phyloP scores from a whole-genome alignment of 2,888 invertebrate species.

The Drepana falcataria region DNA sequence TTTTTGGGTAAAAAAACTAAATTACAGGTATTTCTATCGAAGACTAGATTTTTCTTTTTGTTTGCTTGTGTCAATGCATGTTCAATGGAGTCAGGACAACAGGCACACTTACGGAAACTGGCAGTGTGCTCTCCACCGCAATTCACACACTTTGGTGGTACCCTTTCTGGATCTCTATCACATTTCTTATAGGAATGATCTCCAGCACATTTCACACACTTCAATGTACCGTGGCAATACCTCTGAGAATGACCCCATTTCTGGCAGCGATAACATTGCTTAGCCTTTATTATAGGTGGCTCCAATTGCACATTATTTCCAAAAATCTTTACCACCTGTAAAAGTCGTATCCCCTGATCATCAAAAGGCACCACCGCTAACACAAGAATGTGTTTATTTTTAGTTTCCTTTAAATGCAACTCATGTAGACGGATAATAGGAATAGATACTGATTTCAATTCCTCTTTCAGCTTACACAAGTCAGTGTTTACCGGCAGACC shows the following conservation, averaged over 20 bases:
- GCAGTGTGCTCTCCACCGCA: conserved; percentile 49
- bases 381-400: conserved; percentile 29
- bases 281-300: conserved; percentile 34
- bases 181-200: conserved; percentile 50
- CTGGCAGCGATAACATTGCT: conserved; percentile 62
- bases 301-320: conserved; percentile 43
- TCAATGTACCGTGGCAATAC: conserved; percentile 45
- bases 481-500: conserved; percentile 40
- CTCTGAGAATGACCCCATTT: conserved; percentile 60
- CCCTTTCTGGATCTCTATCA: conserved; percentile 19
- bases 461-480: conserved; percentile 31
- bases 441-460: conserved; percentile 35
- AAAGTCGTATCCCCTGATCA: conserved; percentile 32
- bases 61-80: conserved; percentile 15
- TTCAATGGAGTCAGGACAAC: conserved; percentile 25
- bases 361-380: conserved; percentile 43
- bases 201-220: conserved; percentile 61
- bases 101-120: conserved; percentile 39
- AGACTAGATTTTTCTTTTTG: conserved; percentile 3
- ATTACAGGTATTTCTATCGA: too few relatives aligned
- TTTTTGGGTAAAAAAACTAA: neutral
- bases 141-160: conserved; percentile 51
- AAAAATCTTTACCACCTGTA: conserved; percentile 33
- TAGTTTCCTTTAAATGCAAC: conserved; percentile 36
- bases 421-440: conserved; percentile 47